Evolutionary conservation across 1,140 invertebrate genomes (phyloP).

Genomic region (Sitophilus oryzae): DNA sequence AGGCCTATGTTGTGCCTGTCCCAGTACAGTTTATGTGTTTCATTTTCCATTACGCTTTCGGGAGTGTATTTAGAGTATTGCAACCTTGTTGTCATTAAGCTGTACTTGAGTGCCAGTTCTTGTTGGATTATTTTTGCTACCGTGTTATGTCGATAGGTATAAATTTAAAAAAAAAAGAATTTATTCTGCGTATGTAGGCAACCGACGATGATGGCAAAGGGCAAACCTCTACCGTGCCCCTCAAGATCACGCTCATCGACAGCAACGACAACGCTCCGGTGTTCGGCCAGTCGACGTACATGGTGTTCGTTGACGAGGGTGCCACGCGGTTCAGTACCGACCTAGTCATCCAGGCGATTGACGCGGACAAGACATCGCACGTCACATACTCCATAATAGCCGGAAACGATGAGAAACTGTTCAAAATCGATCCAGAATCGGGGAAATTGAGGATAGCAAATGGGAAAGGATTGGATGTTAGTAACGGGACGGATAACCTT

Average conservation of each 20-base stretch:
- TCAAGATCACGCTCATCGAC: constrained; percentile 73
- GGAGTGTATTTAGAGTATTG: no score
- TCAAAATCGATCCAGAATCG: constrained; percentile 60
- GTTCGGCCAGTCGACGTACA: constrained; percentile 67
- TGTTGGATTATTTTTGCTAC: no score
- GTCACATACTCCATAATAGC: constrained; percentile 68
- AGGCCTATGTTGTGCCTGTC: no score
- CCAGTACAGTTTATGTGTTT: no score
- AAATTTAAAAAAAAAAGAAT: no score
- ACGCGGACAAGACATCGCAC: constrained; percentile 74
- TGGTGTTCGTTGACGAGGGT: constrained; percentile 77
- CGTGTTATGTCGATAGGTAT: no score
- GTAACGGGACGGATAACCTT: constrained; percentile 53
- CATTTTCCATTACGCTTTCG: no score
- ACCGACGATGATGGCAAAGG: constrained; percentile 78
- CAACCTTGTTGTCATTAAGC: no score
- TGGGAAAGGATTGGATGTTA: constrained; percentile 55
- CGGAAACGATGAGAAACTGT: constrained; percentile 58
- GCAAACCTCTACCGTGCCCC: constrained; percentile 65
- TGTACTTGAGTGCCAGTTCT: no score
- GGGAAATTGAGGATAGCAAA: constrained; percentile 65
- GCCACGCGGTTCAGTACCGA: constrained; percentile 75
- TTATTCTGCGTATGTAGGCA: no score
- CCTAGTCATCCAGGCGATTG: constrained; percentile 63
- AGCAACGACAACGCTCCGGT: constrained; percentile 82